phyloP scores from a whole-genome alignment of 2,113 vertebrate species.

The Pygoscelis antarcticus region DNA sequence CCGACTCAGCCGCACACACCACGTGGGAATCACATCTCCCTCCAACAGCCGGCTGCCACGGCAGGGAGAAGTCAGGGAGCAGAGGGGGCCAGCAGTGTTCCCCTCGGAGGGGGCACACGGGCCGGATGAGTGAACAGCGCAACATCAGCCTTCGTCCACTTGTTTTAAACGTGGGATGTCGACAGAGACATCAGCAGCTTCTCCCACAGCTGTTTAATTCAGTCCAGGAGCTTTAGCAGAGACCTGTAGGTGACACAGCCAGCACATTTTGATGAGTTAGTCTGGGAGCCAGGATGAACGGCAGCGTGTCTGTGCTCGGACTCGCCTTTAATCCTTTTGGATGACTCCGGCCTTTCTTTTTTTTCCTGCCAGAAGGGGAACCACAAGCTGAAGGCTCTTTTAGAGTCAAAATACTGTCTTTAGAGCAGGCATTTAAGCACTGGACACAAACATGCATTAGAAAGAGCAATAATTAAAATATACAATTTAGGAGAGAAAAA shows the following conservation, averaged over 20 bases:
- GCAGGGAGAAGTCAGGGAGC: neutral
- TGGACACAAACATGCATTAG: neutral
- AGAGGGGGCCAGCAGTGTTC: fast-evolving
- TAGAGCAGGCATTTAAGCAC: neutral
- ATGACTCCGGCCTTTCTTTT: neutral
- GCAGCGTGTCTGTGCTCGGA: neutral
- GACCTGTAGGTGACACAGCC: neutral
- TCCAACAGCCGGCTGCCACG: fast-evolving
- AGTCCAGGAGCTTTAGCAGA: neutral
- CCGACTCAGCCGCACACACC: fast-evolving
- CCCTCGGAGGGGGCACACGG: fast-evolving
- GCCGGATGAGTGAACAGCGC: fast-evolving
- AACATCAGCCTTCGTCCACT: neutral
- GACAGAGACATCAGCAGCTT: neutral
- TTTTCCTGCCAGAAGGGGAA: neutral
- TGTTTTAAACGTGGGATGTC: neutral
- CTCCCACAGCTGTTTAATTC: neutral
- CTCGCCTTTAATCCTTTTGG: neutral
- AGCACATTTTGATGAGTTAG: neutral
- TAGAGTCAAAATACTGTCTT: neutral
- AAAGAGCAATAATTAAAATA: neutral
- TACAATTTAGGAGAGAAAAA: neutral
- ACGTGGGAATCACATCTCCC: neutral
- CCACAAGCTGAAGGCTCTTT: neutral
- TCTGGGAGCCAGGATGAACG: neutral